Evolutionary conservation across 2,113 vertebrate genomes (phyloP).

Genomic region (Dinomys branickii): DNA sequence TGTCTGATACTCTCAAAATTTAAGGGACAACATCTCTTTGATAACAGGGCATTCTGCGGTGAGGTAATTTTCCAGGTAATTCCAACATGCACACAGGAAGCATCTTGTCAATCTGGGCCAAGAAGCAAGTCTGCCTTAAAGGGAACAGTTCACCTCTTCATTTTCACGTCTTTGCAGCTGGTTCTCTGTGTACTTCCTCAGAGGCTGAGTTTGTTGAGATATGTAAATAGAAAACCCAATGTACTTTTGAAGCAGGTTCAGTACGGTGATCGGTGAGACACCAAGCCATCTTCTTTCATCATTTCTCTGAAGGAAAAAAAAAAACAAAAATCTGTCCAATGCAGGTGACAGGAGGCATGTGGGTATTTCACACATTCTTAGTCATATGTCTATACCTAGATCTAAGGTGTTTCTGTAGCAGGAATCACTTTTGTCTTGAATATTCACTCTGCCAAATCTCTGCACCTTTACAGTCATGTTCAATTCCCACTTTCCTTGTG

Average conservation of each 20-base stretch:
- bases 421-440: slow-evolving; percentile 14
- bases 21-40: slow-evolving; percentile 55
- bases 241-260: slow-evolving; percentile 46
- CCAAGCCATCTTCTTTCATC: background rate
- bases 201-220: slow-evolving; percentile 55
- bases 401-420: slow-evolving; percentile 43
- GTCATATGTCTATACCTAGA: background rate
- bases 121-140: slow-evolving; percentile 49
- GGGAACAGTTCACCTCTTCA: slow-evolving; percentile 49
- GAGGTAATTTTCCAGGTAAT: slow-evolving; percentile 56
- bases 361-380: background rate
- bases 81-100: slow-evolving; percentile 19
- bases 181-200: slow-evolving; percentile 42
- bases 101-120: slow-evolving; percentile 59
- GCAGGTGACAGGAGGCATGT: background rate
- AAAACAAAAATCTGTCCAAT: background rate
- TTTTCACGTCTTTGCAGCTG: slow-evolving; percentile 65
- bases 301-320: slow-evolving; percentile 40
- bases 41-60: slow-evolving; percentile 59
- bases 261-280: slow-evolving; percentile 47
- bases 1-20: slow-evolving; percentile 65
- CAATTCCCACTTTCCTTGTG: background rate
- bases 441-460: background rate
- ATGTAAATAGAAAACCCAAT: slow-evolving; percentile 58
- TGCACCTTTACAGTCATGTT: background rate